phyloP scores from a whole-genome alignment of 2,797 vertebrate species.

The Rhabdophis nuchalis region DNA sequence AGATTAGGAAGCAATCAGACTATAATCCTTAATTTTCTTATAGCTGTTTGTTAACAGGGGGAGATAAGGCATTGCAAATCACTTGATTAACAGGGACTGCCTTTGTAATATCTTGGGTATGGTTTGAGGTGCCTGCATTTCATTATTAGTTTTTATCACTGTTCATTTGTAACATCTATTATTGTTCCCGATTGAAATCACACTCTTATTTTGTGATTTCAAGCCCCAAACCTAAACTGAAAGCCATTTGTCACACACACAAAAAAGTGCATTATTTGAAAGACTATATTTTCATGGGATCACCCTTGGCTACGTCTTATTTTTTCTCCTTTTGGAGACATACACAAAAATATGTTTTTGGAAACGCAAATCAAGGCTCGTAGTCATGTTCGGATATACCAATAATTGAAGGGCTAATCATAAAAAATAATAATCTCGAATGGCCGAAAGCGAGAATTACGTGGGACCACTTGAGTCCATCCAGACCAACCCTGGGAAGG shows the following conservation, averaged over 20 bases:
- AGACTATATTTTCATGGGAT: background rate
- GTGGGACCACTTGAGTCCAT: background rate
- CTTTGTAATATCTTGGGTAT: conserved; percentile 31
- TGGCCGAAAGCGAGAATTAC: background rate
- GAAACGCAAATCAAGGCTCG: conserved; percentile 17
- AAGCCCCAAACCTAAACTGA: background rate
- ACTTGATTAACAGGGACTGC: conserved; percentile 40
- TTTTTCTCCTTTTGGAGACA: conserved; percentile 9
- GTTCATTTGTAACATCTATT: conserved; percentile 38
- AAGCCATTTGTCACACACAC: background rate
- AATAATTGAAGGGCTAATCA: background rate
- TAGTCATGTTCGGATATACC: accelerated
- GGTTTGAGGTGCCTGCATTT: conserved; percentile 44
- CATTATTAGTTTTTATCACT: conserved; percentile 20
- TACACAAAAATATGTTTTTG: background rate
- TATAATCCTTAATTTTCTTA: conserved; percentile 66
- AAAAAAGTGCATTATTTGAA: conserved; percentile 32
- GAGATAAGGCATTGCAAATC: conserved; percentile 66
- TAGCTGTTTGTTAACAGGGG: conserved; percentile 66
- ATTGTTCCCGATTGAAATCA: conserved; percentile 40
- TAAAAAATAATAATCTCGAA: background rate
- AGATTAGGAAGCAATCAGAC: conserved; percentile 62
- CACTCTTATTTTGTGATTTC: background rate
- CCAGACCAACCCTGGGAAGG: background rate
- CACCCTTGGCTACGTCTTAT: background rate